Evolutionary conservation across 2,113 vertebrate species (phyloP).

Genomic region (Triplophysa tibetana): DNA sequence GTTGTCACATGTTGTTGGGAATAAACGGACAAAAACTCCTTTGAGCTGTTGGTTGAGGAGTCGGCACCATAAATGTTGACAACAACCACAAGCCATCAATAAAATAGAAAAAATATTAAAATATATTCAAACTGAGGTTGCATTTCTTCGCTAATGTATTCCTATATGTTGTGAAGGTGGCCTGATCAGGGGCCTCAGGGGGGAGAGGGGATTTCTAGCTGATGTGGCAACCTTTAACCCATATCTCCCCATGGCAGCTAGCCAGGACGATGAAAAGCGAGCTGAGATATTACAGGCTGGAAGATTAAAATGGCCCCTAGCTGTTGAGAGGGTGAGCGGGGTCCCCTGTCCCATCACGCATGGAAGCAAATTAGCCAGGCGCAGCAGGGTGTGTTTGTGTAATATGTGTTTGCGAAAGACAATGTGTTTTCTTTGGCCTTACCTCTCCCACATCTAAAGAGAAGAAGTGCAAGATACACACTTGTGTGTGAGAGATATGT

Average conservation of each 20-base stretch:
- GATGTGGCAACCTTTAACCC: constrained; percentile 33
- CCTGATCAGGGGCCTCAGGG: constrained; percentile 8
- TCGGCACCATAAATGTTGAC: neutral
- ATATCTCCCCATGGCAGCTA: constrained; percentile 37
- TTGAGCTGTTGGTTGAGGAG: constrained; percentile 10
- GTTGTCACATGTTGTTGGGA: constrained; percentile 25
- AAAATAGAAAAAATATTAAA: neutral
- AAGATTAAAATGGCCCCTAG: constrained; percentile 50
- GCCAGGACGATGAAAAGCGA: neutral
- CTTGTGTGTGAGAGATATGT: neutral
- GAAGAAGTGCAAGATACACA: neutral
- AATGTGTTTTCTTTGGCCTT: constrained; percentile 27
- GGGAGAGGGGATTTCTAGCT: constrained; percentile 38
- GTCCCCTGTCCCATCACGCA: constrained; percentile 19
- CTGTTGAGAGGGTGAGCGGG: constrained; percentile 32
- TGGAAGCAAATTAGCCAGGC: constrained; percentile 39
- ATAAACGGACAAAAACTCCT: constrained; percentile 13
- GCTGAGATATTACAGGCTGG: constrained; percentile 35
- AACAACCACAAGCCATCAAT: neutral
- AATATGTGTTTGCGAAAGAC: constrained; percentile 22
- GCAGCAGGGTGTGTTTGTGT: constrained; percentile 28
- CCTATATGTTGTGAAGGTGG: neutral
- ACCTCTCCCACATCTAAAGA: constrained; percentile 26
- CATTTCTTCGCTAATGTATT: constrained; percentile 27
- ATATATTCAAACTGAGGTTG: constrained; percentile 17